Evolutionary conservation across 2,888 invertebrate species (phyloP), one percentile per base, ranked within the genome.

Genomic region (Anarsia innoxiella): DNA sequence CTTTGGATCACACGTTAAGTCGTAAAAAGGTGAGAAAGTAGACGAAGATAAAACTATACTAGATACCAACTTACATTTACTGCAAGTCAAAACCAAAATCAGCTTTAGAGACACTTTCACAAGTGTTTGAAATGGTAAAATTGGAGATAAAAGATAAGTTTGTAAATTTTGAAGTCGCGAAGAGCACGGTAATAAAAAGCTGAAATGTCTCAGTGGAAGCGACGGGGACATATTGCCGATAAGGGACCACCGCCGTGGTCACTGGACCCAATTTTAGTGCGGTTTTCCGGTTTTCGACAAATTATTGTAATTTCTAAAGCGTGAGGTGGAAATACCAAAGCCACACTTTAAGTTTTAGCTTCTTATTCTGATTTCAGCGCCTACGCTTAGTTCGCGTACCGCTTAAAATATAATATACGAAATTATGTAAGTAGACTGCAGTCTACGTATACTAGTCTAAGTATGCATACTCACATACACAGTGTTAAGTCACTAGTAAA

Each of bases 21-120:
- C 79, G 80, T 84, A 83, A 84, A 83, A 82, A 83, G 76, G 80
- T 84, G 83, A 80, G 83, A 83, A 82, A 84, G 80, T 75, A 76
- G 61, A 59, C 69, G 63, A 66, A 70, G 82, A 82, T 83, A 83
- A 82, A 80, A 80, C 68, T 71, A 68, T 67, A 64, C 60, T 49
- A 49, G 56, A 50, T 23, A 58, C 66, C 54, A 59, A 39, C 13
- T 35, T 39, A 39, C 2, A 8, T n/a, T n/a, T 39, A 16, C 39
- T 19, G 2, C 13, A 29, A 4, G 15, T 8, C 19, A 19, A 19
- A 19, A 5, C 19, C 19, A 19, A 19, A 19, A 19, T n/a, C n/a
- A n/a, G n/a, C n/a, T n/a, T n/a, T n/a, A n/a, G n/a, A n/a, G n/a
- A n/a, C n/a, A n/a, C n/a, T n/a, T n/a, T n/a, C n/a, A n/a, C n/a